phyloP scores from a whole-genome alignment of 2,888 invertebrate genomes.

The Mythimna ferrago region DNA sequence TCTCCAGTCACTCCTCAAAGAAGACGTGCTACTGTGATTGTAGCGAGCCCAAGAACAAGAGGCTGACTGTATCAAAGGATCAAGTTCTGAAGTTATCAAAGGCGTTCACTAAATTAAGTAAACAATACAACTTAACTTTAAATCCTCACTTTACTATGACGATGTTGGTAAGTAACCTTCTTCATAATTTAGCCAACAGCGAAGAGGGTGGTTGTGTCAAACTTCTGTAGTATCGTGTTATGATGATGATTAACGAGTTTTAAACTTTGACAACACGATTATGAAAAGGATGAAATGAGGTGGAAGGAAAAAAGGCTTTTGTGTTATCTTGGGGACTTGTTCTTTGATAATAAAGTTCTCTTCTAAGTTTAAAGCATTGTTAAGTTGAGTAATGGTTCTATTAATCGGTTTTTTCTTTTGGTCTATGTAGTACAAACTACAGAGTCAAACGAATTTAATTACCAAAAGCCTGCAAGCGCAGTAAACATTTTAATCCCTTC shows the following conservation, averaged over 20 bases:
- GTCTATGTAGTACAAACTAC: too few species aligned
- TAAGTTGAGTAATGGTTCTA: neutral
- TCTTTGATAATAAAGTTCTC: neutral
- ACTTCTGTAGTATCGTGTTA: slow-evolving; percentile 43
- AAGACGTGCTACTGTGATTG: too few species aligned
- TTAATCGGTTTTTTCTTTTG: too few species aligned
- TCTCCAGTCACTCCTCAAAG: too few species aligned
- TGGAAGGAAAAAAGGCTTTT: slow-evolving; percentile 5
- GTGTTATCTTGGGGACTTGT: slow-evolving; percentile 7
- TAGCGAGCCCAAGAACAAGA: too few species aligned
- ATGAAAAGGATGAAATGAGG: slow-evolving; percentile 19
- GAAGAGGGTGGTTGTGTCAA: slow-evolving; percentile 23
- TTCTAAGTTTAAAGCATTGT: neutral
- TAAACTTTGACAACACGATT: slow-evolving; percentile 39
- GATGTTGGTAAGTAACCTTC: slow-evolving; percentile 33
- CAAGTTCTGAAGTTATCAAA: neutral
- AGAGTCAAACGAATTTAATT: too few species aligned
- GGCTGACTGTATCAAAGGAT: too few species aligned
- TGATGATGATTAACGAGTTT: slow-evolving; percentile 45
- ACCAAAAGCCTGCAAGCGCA: too few species aligned
- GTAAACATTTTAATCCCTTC: too few species aligned
- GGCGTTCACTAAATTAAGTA: slow-evolving; percentile 15
- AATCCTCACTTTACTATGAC: slow-evolving; percentile 17
- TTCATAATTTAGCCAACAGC: slow-evolving; percentile 38
- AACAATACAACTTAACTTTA: slow-evolving; percentile 32